Evolutionary conservation across 2,888 invertebrate species (phyloP), one percentile per base, ranked within the genome.

Genomic region (Cerceris rybyensis): DNA sequence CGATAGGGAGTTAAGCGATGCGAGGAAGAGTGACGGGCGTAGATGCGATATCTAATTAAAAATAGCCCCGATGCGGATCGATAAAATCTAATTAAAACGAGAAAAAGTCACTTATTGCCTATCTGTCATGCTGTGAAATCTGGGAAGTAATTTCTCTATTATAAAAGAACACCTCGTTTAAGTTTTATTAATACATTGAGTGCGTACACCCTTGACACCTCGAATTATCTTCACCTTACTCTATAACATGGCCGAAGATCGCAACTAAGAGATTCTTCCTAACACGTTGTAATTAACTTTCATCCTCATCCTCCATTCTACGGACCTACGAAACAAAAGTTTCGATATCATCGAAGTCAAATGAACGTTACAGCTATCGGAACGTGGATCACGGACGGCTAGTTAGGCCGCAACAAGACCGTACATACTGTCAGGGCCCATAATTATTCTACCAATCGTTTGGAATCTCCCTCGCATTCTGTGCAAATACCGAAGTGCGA

Each of bases 401-500:
- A 4, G 28, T 28, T 28, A 28, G 28, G 28, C 28, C 28, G 28
- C 28, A 28, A 28, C 28, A 28, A 28, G 28, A 28, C 28, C 28
- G 28, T 28, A 13, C 54, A n/a, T 8, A n/a, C 8, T 11, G 11
- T 14, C n/a, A n/a, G 54, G 54, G 55, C 57, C 50, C 63, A 41
- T 50, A 57, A 72, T 75, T 75, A 63, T 60, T 63, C 54, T 8
- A 49, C 58, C 67, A 72, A 75, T 75, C 66, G 61, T 61, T 28
- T 67, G 41, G 43, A 61, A 72, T 67, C 42, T 52, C 43, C 39
- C 39, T 14, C n/a, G 66, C 55, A 41, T 41, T 46, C 68, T 69
- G 66, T 54, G 69, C 74, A 82, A 83, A 83, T 71, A 83, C 43
- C 28, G 57, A 75, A 58, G 71, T 55, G 57, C 61, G 52, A 46